Conservation (phyloP, 2,113 vertebrate genomes). For the Thalassarche chlororhynchos region DNA sequence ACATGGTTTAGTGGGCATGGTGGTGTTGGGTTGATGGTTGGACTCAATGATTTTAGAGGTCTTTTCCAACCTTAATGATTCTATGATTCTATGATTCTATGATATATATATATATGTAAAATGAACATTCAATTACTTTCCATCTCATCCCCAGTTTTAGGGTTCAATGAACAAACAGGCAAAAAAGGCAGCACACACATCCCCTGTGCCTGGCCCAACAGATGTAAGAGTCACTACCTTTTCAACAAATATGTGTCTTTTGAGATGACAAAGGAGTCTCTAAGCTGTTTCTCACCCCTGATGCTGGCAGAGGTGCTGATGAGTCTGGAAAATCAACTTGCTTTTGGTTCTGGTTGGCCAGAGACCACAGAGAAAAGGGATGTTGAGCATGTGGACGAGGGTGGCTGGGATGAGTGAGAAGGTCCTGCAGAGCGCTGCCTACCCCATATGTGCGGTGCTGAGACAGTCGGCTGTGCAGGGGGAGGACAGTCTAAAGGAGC, state of each 20-base stretch:
- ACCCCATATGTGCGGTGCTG: background rate
- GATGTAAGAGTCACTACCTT: background rate
- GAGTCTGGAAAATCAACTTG: background rate
- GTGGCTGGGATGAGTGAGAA: background rate
- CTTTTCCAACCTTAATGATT: too few relatives aligned
- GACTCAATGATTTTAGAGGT: too few relatives aligned
- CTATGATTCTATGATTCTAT: too few relatives aligned
- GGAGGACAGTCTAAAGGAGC: background rate
- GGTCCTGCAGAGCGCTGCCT: background rate
- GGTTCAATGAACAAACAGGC: background rate
- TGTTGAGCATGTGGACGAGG: background rate
- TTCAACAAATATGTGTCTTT: fast-evolving
- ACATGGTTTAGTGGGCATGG: too few relatives aligned
- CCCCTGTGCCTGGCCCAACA: background rate
- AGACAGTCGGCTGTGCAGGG: background rate
- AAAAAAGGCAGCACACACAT: background rate
- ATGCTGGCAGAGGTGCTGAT: background rate
- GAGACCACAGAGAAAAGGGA: background rate
- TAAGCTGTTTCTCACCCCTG: background rate
- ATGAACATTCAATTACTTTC: background rate
- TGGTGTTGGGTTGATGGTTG: too few relatives aligned
- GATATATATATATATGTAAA: background rate
- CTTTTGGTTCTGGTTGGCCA: background rate
- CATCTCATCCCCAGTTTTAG: background rate
- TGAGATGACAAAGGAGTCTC: background rate